phyloP scores from a whole-genome alignment of 23 tunicate species.

The Halocynthia aurantium region DNA sequence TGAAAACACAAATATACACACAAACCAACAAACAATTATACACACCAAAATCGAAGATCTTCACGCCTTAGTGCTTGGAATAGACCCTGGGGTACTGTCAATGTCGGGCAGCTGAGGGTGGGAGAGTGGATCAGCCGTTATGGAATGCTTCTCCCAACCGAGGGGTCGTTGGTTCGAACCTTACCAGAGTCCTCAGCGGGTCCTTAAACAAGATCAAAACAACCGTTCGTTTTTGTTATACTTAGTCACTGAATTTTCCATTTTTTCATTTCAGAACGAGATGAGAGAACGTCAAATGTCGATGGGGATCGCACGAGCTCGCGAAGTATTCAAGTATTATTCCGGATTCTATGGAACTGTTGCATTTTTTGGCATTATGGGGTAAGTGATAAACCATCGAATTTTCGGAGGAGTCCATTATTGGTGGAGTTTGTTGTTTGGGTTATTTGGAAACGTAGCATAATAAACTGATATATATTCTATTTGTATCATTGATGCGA shows the following conservation, averaged over 20 bases:
- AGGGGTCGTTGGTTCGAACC: too few relatives aligned
- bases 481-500: neutral
- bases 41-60: neutral
- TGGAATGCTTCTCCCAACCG: too few relatives aligned
- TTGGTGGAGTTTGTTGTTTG: too few relatives aligned
- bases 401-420: too few relatives aligned
- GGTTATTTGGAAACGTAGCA: too few relatives aligned
- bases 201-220: too few relatives aligned
- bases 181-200: too few relatives aligned
- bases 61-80: too few relatives aligned
- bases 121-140: neutral
- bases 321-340: slow-evolving; percentile 73
- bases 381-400: slow-evolving; percentile 26
- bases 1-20: too few relatives aligned
- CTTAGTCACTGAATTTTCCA: neutral
- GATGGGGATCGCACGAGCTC: slow-evolving; percentile 60
- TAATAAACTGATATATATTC: neutral
- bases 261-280: slow-evolving; percentile 60
- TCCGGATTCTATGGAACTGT: slow-evolving; percentile 46
- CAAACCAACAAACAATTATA: neutral
- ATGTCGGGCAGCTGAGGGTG: neutral
- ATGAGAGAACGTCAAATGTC: slow-evolving; percentile 81
- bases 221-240: too few relatives aligned
- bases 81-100: too few relatives aligned
- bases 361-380: slow-evolving; percentile 37